Evolutionary conservation across 37 sponge, comb jelly and placozoan species (phyloP), one percentile per base, ranked within the genome.

Genomic region (Haliclona indistincta): DNA sequence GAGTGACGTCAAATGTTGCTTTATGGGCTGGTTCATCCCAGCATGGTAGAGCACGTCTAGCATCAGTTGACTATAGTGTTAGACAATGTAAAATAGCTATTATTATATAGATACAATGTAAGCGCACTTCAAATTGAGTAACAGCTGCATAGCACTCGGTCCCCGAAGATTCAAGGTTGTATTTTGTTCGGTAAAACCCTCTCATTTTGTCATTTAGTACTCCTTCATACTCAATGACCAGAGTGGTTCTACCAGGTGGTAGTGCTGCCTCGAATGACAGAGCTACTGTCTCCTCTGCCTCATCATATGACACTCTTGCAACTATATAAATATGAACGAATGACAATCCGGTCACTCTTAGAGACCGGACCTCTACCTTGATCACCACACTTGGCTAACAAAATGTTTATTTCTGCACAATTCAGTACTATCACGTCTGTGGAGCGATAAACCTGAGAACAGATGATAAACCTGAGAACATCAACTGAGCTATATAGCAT

Each of bases 1-100:
- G 51, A 10, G 86, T 86, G 19, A 90, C 86, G 64, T 90, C 91
- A 76, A 86, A 90, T 1, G 91, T 86, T 6, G 91, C 86, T 43
- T 90, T 90, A 22, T 64, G 66, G 1, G 81, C 82, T 41, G 91
- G 91, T 53, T 90, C 91, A 64, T 90, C 91, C 91, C 91, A 90
- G 63, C 91, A 90, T 22, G 91, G 91, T 33, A 90, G 61, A 36
- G 91, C 91, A 22, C 91, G 67, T 1, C 91, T 43, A 20, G 91
- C 91, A 70, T 90, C 91, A 29, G 86, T 81, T 17, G 91, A 37
- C 81, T 81, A 37, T 10, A 71, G 29, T 6, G 33, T 49, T 13
- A 20, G 13, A 49, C 53, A 13, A 49, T 49, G 53, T n/a, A n/a
- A n/a, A n/a, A n/a, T n/a, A n/a, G n/a, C n/a, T n/a, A n/a, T n/a